A percentile compares a stretch with the other conserved stretches of the same genome.
Conservation (phyloP, 2,797 vertebrate genomes). For the Sphenopsis melanotis region DNA sequence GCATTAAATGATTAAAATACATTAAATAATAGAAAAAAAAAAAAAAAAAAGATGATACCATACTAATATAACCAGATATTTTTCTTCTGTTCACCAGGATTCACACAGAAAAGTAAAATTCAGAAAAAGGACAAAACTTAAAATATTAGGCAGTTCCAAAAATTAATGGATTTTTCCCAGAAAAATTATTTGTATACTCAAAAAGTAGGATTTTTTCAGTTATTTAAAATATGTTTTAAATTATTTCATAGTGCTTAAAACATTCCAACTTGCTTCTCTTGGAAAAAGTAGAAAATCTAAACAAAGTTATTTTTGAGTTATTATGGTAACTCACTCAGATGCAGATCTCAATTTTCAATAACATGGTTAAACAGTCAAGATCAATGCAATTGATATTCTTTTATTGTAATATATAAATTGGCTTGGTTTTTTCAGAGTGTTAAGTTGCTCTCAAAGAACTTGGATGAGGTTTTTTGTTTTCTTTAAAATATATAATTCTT, state of each 20-base stretch:
- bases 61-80: neutral
- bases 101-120: neutral
- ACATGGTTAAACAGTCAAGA: neutral
- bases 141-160: neutral
- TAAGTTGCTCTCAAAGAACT: neutral
- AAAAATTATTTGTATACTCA: neutral
- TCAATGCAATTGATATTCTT: neutral
- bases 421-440: rapidly evolving
- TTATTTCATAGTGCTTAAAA: neutral
- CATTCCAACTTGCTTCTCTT: neutral
- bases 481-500: neutral
- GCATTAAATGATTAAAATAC: neutral
- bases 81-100: neutral
- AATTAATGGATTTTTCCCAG: neutral
- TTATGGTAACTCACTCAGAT: neutral
- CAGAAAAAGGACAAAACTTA: neutral
- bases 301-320: neutral
- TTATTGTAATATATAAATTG: neutral
- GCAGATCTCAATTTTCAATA: neutral
- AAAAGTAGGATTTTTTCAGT: neutral
- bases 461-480: neutral
- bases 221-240: neutral
- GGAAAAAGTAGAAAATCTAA: neutral
- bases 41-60: neutral
- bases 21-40: neutral